Conservation (phyloP, 2,888 invertebrate genomes). For the Drosophila emarginata region DNA sequence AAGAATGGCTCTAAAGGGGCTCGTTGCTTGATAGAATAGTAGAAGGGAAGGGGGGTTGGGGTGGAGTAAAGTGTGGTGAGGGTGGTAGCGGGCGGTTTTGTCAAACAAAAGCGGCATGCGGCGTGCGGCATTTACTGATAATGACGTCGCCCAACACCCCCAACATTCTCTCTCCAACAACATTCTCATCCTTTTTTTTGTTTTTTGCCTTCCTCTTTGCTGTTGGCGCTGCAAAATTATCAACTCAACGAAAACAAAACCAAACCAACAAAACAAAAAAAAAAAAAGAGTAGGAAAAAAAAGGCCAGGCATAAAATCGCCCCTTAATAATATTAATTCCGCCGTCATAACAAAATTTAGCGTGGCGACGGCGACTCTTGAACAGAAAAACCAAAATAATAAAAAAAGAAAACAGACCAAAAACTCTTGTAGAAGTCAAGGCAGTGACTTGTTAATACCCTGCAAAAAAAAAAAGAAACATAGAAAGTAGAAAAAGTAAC, state of each 20-base stretch:
- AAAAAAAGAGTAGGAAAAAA: slow-evolving; percentile 15
- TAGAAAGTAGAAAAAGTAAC: too few species aligned
- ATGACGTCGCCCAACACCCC: slow-evolving; percentile 43
- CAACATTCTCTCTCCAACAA: not conserved
- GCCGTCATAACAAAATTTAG: slow-evolving; percentile 74
- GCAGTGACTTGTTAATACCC: not conserved
- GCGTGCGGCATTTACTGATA: slow-evolving; percentile 55
- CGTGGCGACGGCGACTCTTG: slow-evolving; percentile 29
- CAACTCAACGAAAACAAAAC: slow-evolving; percentile 53
- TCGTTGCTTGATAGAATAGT: not conserved
- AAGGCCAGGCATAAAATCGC: slow-evolving; percentile 56
- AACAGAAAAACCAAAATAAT: slow-evolving; percentile 6
- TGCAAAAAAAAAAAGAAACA: not conserved
- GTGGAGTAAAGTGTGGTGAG: not conserved
- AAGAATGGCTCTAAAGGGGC: not conserved
- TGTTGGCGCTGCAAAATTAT: slow-evolving; percentile 69
- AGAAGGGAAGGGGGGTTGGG: slow-evolving; percentile 4
- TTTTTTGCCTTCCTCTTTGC: slow-evolving; percentile 21
- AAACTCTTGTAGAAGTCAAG: not conserved
- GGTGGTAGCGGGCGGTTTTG: slow-evolving; percentile 20
- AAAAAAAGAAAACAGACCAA: slow-evolving; percentile 15
- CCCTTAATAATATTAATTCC: slow-evolving; percentile 77
- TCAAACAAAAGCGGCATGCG: slow-evolving; percentile 54
- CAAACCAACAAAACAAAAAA: not conserved
- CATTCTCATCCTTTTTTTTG: not conserved